A percentile compares a stretch with the other conserved stretches of the same genome.
These are phyloP conservation scores for Cryptotermes secundus DNA, from an alignment of 1,140 invertebrate species.

Conservation along the genomic window DNA sequence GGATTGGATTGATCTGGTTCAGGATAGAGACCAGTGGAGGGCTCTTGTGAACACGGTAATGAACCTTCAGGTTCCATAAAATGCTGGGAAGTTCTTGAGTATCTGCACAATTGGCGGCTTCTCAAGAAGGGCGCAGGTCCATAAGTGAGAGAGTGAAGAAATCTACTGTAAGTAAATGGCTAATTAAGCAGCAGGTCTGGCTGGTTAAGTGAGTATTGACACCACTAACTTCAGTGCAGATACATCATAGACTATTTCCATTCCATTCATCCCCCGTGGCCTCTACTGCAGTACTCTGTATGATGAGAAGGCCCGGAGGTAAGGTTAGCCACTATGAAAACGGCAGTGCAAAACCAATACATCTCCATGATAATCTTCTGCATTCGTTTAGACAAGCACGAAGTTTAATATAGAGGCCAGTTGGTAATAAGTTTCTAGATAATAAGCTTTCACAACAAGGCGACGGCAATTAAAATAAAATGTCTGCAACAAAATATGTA, in stretches of 20 bases:
- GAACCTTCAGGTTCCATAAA: too few relatives aligned
- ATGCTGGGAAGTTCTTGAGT: too few relatives aligned
- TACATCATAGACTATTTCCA: not conserved
- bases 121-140: too few relatives aligned
- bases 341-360: not conserved
- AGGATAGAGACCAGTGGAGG: too few relatives aligned
- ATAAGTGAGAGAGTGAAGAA: too few relatives aligned
- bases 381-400: too few relatives aligned
- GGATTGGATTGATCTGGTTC: too few relatives aligned
- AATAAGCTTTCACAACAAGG: not conserved
- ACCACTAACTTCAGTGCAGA: not conserved
- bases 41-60: too few relatives aligned
- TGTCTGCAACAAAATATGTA: not conserved
- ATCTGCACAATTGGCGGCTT: too few relatives aligned
- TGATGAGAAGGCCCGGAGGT: not conserved
- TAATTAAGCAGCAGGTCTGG: too few relatives aligned
- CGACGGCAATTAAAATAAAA: not conserved
- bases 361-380: not conserved
- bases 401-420: too few relatives aligned
- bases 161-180: too few relatives aligned
- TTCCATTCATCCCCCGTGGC: not conserved
- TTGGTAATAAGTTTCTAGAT: not conserved
- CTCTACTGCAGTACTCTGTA: not conserved
- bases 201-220: not conserved
- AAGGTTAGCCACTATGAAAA: not conserved